These are phyloP conservation scores for Triplophysa dalaica DNA, from an alignment of 2,113 vertebrate genomes.

Conservation along the genomic window DNA sequence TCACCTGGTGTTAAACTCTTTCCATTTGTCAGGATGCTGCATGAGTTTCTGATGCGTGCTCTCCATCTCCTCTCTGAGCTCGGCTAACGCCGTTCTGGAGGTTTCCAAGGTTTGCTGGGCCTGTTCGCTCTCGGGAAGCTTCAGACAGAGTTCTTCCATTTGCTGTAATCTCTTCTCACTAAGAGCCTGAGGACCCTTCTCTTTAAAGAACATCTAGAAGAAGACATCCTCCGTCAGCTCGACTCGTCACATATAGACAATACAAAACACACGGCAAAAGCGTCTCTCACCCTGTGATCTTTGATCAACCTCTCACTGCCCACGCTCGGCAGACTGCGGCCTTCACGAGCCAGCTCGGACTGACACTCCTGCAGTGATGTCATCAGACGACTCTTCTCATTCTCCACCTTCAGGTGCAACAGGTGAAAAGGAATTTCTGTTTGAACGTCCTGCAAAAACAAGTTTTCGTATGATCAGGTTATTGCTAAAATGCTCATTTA, in stretches of 20 bases:
- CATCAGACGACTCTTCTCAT: conserved; percentile 82
- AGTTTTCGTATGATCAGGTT: too few species aligned
- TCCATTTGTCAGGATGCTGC: conserved; percentile 88
- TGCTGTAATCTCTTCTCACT: conserved; percentile 88
- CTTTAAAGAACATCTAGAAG: conserved; percentile 86
- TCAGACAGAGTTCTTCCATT: conserved; percentile 90
- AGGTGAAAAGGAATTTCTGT: conserved; percentile 88
- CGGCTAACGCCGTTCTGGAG: conserved; percentile 72
- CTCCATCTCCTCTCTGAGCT: conserved; percentile 81
- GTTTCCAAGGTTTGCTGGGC: conserved; percentile 74
- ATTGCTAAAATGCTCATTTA: too few species aligned
- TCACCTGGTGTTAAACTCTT: conserved; percentile 83
- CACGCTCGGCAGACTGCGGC: conserved; percentile 78
- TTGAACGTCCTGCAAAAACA: conserved; percentile 82
- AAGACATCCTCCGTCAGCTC: not conserved
- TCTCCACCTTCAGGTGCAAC: conserved; percentile 86
- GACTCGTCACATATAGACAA: not conserved
- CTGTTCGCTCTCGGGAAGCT: conserved; percentile 82
- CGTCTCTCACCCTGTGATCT: conserved; percentile 84
- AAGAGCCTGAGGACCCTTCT: conserved; percentile 84
- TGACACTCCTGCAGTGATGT: conserved; percentile 83
- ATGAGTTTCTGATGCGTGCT: conserved; percentile 78
- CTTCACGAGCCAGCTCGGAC: conserved; percentile 83
- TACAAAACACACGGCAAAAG: too few species aligned
- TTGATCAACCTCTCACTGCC: conserved; percentile 88